Evolutionary conservation across 2,888 invertebrate species (phyloP), one percentile per base, ranked within the genome.

Genomic region (Bimastos eiseni): DNA sequence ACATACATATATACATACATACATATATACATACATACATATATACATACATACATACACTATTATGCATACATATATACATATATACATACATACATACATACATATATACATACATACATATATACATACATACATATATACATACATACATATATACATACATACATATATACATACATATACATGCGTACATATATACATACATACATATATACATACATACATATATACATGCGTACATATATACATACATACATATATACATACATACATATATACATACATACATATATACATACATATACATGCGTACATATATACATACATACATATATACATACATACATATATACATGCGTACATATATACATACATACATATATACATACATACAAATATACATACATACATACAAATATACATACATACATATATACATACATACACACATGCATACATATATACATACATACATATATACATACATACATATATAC

Each of bases 91-190:
- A 90, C 36, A 90, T 90, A 83, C 44, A 90, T 90, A 84, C 37
- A 84, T 84, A 21, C 21, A 38, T 30, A 90, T 34, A 84, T 90
- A 90, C 37, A 84, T 84, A 90, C 83, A 90, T 38, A 70, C 55
- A 90, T 90, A 90, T n/a, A 90, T 90, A 90, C 34, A 90, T 34
- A 90, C n/a, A 36, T 84, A 38, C 44, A 90, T 90, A 84, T 34
- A 90, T 84, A 90, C 38, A 90, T 90, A 90, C 38, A 90, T 90
- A 90, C 38, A 90, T 89, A 90, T n/a, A 90, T 89, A 89, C 36
- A 89, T 89, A 90, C 70, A 89, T n/a, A 89, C 70, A 70, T 33
- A 49, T 55, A 70, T 70, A 89, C 37, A 90, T 13, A 90, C 70
- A 90, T 30, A 90, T 90, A 90, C 37, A 90, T 88, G 89, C 37